These are phyloP conservation scores for Macquaria australasica DNA, from an alignment of 2,113 vertebrate genomes.

Conservation along the genomic window DNA sequence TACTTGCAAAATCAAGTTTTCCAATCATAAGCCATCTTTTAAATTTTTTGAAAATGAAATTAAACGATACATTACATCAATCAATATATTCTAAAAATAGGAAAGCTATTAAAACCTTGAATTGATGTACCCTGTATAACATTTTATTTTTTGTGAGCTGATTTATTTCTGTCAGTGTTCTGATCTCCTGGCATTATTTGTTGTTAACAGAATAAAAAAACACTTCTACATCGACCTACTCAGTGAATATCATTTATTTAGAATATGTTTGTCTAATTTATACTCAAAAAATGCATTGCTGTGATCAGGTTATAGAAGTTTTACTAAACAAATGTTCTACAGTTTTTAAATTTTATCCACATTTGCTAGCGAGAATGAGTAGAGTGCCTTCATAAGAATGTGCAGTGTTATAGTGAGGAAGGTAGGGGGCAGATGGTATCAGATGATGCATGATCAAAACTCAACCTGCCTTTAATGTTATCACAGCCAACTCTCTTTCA, in stretches of 20 bases:
- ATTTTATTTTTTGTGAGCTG: no score
- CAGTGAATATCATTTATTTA: background rate
- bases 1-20: no score
- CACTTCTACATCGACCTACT: no score
- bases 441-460: background rate
- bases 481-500: background rate
- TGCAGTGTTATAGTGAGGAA: conserved; percentile 15
- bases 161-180: no score
- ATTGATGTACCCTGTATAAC: no score
- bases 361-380: background rate
- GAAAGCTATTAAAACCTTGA: no score
- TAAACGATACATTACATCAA: no score
- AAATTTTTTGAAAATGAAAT: no score
- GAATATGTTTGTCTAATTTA: background rate
- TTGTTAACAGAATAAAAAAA: no score
- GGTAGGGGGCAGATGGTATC: conserved; percentile 2
- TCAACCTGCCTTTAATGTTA: background rate
- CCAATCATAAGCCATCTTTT: no score
- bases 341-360: background rate
- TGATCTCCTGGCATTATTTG: no score
- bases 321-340: background rate
- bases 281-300: background rate
- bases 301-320: background rate
- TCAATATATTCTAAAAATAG: no score
- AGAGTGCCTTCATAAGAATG: background rate